A percentile compares a stretch with the other conserved stretches of the same genome.
These are phyloP conservation scores for Chymomyza fuscimana DNA, from an alignment of 2,888 invertebrate species.

Conservation along the genomic window DNA sequence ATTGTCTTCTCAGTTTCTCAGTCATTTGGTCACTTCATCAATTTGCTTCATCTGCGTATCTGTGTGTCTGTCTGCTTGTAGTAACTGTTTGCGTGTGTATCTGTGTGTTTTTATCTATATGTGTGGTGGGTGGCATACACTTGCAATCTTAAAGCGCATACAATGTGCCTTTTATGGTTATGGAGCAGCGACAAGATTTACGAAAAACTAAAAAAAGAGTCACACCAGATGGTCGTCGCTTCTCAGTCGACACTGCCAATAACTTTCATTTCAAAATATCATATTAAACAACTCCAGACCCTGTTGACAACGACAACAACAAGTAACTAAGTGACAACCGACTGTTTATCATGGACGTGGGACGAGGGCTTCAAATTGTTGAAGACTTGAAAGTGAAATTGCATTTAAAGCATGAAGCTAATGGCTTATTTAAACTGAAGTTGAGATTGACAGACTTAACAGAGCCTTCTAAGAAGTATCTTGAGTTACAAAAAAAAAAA, in stretches of 20 bases:
- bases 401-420: neutral
- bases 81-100: neutral
- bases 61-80: conserved; percentile 8
- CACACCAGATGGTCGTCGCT: conserved; percentile 57
- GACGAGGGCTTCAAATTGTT: neutral
- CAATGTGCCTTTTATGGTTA: conserved; percentile 50
- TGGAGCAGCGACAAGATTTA: conserved; percentile 2
- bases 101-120: neutral
- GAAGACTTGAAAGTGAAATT: conserved; percentile 18
- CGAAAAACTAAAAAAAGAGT: conserved; percentile 8
- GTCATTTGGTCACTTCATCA: neutral
- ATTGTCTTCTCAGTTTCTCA: neutral
- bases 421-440: neutral
- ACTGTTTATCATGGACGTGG: neutral
- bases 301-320: neutral
- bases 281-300: neutral
- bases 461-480: neutral
- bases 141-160: conserved; percentile 20
- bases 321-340: neutral
- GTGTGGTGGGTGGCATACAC: conserved; percentile 55
- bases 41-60: neutral
- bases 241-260: conserved; percentile 47
- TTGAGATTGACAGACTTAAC: neutral
- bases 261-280: conserved; percentile 54
- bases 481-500: no score